Evolutionary conservation across 2,797 vertebrate genomes (phyloP), one percentile per base, ranked within the genome.

Genomic region (Glyptemys insculpta): DNA sequence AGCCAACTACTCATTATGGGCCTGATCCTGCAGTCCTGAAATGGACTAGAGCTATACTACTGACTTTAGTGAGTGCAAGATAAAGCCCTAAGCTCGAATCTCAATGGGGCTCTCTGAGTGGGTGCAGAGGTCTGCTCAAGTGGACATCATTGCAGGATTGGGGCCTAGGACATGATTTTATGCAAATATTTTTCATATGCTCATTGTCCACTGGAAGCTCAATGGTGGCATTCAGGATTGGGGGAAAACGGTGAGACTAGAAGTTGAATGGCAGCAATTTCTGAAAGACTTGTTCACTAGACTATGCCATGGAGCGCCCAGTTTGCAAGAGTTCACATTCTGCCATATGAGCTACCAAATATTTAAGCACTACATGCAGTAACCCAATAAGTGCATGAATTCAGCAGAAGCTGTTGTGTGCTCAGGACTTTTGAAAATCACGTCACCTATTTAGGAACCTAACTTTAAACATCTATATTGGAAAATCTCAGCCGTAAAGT

Each of bases 401-500:
- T 41, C n/a, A 25, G 7, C 19, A 72, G 21, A 37, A 72, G 21
- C n/a, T 41, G 15, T 25, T 72, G 68, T 41, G 16, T 57, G 8
- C 23, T 49, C 16, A 50, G 54, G 83, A 79, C 44, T 81, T 85
- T 34, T 41, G 19, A 23, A 47, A 54, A 12, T 74, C 85, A 87
- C 65, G 5, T 2, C 31, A 80, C 37, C 95, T 92, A 90, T 93
- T 95, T 91, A 62, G 90, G 89, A 92, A 52, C 9, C 54, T 81
- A 82, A 87, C 91, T 93, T 91, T 72, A n/a, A 94, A 50, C 11
- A 25, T 88, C 91, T 84, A 56, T 0, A 2, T 83, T 79, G 57
- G 81, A 96, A 96, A 96, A 94, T 68, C 25, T 44, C 21, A 96
- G 49, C 74, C 59, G 37, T 68, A 88, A 94, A 92, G 65, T 68